phyloP scores from a whole-genome alignment of 1,140 invertebrate genomes.

The Diprion similis region DNA sequence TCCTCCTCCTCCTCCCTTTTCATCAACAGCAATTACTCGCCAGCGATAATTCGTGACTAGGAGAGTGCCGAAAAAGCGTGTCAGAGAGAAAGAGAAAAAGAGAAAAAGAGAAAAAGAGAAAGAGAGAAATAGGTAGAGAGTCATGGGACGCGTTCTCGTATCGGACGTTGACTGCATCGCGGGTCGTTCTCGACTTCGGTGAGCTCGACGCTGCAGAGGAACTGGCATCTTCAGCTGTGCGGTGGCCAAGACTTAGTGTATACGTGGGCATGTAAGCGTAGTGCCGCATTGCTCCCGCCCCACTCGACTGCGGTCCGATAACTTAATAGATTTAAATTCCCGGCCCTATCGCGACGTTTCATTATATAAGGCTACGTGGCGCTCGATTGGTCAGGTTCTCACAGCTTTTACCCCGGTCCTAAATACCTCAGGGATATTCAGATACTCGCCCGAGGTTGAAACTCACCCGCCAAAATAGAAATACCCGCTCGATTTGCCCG shows the following conservation, averaged over 20 bases:
- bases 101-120: background rate
- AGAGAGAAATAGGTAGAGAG: background rate
- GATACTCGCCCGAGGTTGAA: constrained; percentile 10
- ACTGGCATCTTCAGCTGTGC: background rate
- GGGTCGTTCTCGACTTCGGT: background rate
- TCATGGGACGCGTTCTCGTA: background rate
- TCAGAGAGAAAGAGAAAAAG: too few species aligned
- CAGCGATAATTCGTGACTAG: too few species aligned
- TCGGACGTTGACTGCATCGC: background rate
- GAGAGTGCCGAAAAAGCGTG: too few species aligned
- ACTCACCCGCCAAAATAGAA: background rate
- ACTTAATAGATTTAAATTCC: constrained; percentile 33
- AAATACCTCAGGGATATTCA: background rate
- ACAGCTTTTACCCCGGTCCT: constrained; percentile 15
- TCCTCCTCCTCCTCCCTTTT: too few species aligned
- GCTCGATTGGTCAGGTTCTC: constrained; percentile 29
- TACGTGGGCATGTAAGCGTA: background rate
- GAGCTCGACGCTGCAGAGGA: background rate
- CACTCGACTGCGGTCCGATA: background rate
- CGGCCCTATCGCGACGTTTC: constrained; percentile 30
- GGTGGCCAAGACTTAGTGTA: background rate
- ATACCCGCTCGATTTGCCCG: background rate
- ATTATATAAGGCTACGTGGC: constrained; percentile 26
- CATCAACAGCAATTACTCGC: too few species aligned
- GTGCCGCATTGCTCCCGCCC: background rate